Base-by-base conservation (phyloP, 2,113 vertebrate genomes). In the Sceloporus undulatus region DNA sequence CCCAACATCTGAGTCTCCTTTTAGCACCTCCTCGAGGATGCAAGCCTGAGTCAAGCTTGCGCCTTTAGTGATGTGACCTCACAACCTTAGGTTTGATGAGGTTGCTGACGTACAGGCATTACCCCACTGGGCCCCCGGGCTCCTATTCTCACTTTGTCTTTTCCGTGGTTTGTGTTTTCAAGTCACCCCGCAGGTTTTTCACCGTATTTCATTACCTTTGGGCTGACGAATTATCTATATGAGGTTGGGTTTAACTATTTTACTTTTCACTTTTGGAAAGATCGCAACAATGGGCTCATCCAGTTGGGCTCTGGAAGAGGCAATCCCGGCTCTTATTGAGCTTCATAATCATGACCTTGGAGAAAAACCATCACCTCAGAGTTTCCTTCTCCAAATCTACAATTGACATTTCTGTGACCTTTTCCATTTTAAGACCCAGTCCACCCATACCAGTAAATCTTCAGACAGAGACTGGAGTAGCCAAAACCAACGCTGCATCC, bases 301-400 rank as follows among this genome's bases (percentile, higher is more conserved):
- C 97, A 97, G 23, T 93, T 98, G 95, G 96, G 94, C 78, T 98
- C 97, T 98, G 92, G 98, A 98, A 91, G 98, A 98, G 96, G 98
- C 97, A 87, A 94, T 98, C 91, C 97, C 97, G 0, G 97, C 98
- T 73, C 97, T 98, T 85, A 98, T 98, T 91, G 96, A 96, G 27
- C 97, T 98, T 94, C 98, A 98, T 90, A 96, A 98, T 91, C 94
- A 97, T 87, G 97, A 98, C 93, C 95, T 98, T 94, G 98, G 98
- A 92, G 97, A 97, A 90, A 90, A 97, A 98, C 81, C 97, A 97
- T 82, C 96, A 97, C 92, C 98, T 98, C 90, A 92, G 95, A 95
- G 91, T 98, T 95, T 98, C 98, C 78, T 98, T 98, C 95, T 97
- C 98, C 90, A 97, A 97, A 93, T 96, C 91, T 78, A 95, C 94